Evolutionary conservation across 2,888 invertebrate species (phyloP).

Genomic region (Acrobasis suavella): DNA sequence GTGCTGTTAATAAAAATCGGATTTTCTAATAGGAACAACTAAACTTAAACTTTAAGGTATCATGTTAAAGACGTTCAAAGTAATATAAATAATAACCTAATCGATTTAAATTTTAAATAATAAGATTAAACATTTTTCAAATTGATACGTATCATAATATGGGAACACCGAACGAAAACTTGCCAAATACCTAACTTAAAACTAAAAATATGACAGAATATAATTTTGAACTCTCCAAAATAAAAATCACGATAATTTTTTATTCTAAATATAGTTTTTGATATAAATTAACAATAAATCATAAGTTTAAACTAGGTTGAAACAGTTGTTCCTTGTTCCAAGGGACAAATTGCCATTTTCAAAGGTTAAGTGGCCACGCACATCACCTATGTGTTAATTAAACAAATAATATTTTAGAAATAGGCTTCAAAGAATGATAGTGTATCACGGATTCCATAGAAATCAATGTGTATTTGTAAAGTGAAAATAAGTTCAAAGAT

Average conservation of each 20-base stretch:
- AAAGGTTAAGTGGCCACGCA: too few species aligned
- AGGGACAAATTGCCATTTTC: too few species aligned
- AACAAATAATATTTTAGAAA: too few species aligned
- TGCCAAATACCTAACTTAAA: constrained; percentile 29
- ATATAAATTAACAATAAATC: neutral
- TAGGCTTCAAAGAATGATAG: too few species aligned
- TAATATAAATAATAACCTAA: constrained; percentile 8
- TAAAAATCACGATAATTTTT: constrained; percentile 3
- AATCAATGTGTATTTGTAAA: too few species aligned
- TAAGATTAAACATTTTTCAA: neutral
- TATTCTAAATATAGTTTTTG: neutral
- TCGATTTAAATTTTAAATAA: constrained; percentile 4
- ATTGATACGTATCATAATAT: neutral
- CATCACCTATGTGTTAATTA: too few species aligned
- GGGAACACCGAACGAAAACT: constrained; percentile 26
- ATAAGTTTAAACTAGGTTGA: neutral
- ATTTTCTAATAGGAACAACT: constrained; percentile 23
- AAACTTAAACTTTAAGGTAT: constrained; percentile 2
- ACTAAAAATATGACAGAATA: constrained; percentile 1
- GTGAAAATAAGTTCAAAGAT: too few species aligned
- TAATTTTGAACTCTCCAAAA: constrained; percentile 1
- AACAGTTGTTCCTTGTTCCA: too few species aligned
- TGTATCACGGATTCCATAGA: too few species aligned
- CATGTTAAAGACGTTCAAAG: neutral
- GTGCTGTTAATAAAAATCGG: neutral